Percentiles rank a stretch among this genome's conserved stretches.
phyloP scores from a whole-genome alignment of 2,888 invertebrate species.

The Megastigmus dorsalis region DNA sequence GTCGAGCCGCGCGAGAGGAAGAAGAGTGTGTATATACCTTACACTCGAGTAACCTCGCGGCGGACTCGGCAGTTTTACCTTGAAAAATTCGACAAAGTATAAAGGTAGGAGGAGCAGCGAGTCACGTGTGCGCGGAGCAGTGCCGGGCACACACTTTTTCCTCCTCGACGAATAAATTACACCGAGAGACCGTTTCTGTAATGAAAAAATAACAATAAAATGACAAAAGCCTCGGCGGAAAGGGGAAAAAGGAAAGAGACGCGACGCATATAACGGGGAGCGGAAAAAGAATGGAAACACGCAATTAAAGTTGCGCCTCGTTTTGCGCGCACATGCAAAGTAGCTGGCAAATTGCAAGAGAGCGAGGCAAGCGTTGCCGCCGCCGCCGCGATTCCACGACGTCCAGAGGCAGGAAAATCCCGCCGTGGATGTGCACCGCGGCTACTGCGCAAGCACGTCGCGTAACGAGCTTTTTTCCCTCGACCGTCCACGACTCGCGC shows the following conservation, averaged over 20 bases:
- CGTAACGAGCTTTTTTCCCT: too few species aligned
- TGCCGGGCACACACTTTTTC: too few species aligned
- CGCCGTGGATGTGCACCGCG: too few species aligned
- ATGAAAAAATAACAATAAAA: constrained; percentile 26
- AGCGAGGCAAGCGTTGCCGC: not conserved
- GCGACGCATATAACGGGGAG: too few species aligned
- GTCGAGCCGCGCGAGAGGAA: not conserved
- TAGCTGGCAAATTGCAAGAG: constrained; percentile 29
- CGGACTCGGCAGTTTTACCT: constrained; percentile 7
- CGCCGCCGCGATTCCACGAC: not conserved
- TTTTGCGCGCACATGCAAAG: constrained; percentile 13
- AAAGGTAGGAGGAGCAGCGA: not conserved
- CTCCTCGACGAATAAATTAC: constrained; percentile 42
- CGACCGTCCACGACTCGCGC: too few species aligned
- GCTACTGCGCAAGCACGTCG: too few species aligned
- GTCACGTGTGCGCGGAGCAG: too few species aligned
- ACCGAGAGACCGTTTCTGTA: not conserved
- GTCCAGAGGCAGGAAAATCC: too few species aligned
- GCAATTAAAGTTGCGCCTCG: constrained; percentile 21
- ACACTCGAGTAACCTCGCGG: constrained; percentile 33
- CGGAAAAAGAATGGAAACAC: constrained; percentile 17
- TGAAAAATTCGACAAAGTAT: not conserved
- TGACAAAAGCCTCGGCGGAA: not conserved
- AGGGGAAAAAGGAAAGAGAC: not conserved
- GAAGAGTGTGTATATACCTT: constrained; percentile 21